These are phyloP conservation scores for Gorsachius magnificus DNA, from an alignment of 2,797 vertebrate species.

Conservation along the genomic window DNA sequence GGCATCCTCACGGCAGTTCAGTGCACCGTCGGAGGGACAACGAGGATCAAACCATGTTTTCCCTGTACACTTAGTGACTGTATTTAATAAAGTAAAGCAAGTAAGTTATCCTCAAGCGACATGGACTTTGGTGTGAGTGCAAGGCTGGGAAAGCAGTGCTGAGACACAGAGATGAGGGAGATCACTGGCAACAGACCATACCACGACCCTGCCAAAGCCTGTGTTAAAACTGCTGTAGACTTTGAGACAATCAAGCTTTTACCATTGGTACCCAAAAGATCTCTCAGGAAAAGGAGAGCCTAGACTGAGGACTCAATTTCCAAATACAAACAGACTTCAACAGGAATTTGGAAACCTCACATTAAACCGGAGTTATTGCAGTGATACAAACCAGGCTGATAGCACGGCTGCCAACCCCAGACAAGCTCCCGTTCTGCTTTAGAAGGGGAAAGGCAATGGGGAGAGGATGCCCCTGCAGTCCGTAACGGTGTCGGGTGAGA, in stretches of 20 bases:
- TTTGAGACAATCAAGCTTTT: background rate
- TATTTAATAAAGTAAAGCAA: background rate
- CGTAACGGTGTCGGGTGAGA: fast-evolving
- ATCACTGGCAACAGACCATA: fast-evolving
- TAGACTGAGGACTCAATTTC: background rate
- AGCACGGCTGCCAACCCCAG: too few species aligned
- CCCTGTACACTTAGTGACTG: fast-evolving
- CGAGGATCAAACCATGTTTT: background rate
- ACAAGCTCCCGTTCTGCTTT: background rate
- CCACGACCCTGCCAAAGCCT: background rate
- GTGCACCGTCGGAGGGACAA: background rate
- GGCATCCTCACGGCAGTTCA: fast-evolving
- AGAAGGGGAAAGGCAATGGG: background rate
- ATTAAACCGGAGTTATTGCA: background rate
- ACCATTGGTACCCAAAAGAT: background rate
- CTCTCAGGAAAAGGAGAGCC: background rate
- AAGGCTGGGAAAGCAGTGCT: background rate
- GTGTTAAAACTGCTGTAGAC: background rate
- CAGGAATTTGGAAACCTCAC: background rate
- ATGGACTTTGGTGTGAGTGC: background rate
- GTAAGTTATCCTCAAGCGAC: background rate
- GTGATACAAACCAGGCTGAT: background rate
- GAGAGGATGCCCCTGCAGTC: background rate
- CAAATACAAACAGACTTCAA: background rate
- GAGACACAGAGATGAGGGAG: background rate